Conservation (phyloP, 2,888 invertebrate species). For the Thumatha senex region DNA sequence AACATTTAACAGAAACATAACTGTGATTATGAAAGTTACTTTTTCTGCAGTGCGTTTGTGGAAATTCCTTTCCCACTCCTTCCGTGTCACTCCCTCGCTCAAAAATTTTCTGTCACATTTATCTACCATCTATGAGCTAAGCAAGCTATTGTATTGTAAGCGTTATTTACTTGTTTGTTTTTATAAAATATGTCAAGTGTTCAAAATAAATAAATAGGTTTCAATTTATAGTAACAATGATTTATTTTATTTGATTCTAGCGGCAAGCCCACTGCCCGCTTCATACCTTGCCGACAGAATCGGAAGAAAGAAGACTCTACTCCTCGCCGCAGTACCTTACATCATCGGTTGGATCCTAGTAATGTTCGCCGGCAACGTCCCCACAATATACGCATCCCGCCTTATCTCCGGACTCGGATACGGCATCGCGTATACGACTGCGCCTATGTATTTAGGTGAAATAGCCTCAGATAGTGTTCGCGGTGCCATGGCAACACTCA, state of each 20-base stretch:
- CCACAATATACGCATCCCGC: constrained; percentile 82
- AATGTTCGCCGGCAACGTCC: constrained; percentile 81
- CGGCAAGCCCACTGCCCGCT: constrained; percentile 85
- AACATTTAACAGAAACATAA: too few relatives aligned
- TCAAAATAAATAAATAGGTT: too few relatives aligned
- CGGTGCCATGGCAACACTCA: constrained; percentile 84
- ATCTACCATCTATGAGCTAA: too few relatives aligned
- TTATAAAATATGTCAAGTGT: too few relatives aligned
- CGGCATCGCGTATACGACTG: constrained; percentile 83
- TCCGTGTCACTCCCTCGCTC: too few relatives aligned
- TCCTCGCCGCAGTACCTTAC: constrained; percentile 84
- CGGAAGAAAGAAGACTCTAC: constrained; percentile 85
- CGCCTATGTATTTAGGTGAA: constrained; percentile 85
- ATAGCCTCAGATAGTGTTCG: constrained; percentile 84
- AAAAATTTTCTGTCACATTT: too few relatives aligned
- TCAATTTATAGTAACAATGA: not conserved
- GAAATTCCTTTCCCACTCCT: too few relatives aligned
- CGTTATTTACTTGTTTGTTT: too few relatives aligned
- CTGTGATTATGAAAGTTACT: too few relatives aligned
- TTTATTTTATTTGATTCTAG: constrained; percentile 52
- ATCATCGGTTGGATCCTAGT: constrained; percentile 86
- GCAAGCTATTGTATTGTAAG: too few relatives aligned
- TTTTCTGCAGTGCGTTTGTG: too few relatives aligned
- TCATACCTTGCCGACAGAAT: constrained; percentile 85
- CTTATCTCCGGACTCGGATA: constrained; percentile 86